Base-by-base conservation (phyloP, 2,888 invertebrate species). In the Chloroclysta siterata region DNA sequence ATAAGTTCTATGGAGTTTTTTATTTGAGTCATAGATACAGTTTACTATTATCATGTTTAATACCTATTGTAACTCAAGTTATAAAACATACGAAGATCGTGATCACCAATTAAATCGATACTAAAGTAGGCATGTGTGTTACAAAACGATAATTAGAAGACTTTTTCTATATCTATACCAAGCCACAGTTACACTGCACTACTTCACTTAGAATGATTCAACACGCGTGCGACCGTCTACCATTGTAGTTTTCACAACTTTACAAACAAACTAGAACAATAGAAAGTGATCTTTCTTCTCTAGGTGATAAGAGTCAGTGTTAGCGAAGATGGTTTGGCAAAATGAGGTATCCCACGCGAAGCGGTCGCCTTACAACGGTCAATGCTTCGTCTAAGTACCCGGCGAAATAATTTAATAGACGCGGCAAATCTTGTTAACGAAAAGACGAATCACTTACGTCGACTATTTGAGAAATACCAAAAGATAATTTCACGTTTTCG, bases 181-280 rank as follows among this genome's bases (percentile, higher is more conserved):
- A 76, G 79, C 65, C 85, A 83, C 84, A 85, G 85, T 87, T 82
- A 86, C 80, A 89, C 82, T 87, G 89, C 81, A 84, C 90, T 88
- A 89, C 76, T 90, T 87, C 80, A 85, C 83, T n/a, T 81, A 79
- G 55, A 74, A 76, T 81, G 81, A 84, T 80, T 81, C 83, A 82
- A 82, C 76, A 72, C 78, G 74, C 84, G 86, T 89, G 89, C 74
- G 89, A 89, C 80, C 77, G 73, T 77, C 74, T 71, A 44, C 82
- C 73, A 90, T 90, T 90, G 90, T 89, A 72, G 78, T 73, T 58
- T 64, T 62, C 52, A 71, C 82, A 72, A 79, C 55, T 60, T 69
- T 56, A 64, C 17, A 15, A 51, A 11, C 10, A 13, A 46, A 10
- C 15, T 56, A 2, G 53, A 2, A 22, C 66, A 50, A 57, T 44